Evolutionary conservation across 2,797 vertebrate species (phyloP).

Genomic region (Melanogrammus aeglefinus): DNA sequence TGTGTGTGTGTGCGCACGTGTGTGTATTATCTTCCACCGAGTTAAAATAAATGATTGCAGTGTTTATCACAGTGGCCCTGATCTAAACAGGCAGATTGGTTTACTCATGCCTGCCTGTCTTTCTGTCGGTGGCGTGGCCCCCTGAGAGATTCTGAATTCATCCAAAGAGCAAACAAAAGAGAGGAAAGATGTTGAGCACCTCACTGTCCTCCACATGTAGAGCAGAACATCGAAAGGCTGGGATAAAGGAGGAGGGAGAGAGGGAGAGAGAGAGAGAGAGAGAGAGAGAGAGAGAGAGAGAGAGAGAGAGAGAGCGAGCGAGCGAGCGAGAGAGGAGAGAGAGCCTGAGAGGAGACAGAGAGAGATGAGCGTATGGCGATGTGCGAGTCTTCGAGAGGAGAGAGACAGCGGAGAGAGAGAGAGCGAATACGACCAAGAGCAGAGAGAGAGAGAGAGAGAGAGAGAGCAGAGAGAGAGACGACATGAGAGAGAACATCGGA

Average conservation of each 20-base stretch:
- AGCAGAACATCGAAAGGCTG: not conserved
- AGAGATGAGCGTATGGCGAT: too few species aligned
- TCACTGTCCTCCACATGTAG: not conserved
- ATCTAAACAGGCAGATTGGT: conserved; percentile 27
- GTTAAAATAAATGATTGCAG: conserved; percentile 21
- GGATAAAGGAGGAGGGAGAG: not conserved
- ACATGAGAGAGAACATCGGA: not conserved
- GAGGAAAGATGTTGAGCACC: conserved; percentile 8
- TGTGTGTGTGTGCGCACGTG: conserved; percentile 10
- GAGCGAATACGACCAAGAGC: too few species aligned
- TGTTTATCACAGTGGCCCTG: conserved; percentile 22
- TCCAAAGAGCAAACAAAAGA: conserved; percentile 15
- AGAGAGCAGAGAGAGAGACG: not conserved
- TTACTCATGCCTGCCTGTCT: conserved; percentile 24
- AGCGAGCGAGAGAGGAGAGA: not conserved
- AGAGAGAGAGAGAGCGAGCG: not conserved
- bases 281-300: not conserved
- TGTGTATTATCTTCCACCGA: not conserved
- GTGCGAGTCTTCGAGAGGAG: too few species aligned
- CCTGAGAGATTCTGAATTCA: conserved; percentile 29
- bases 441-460: not conserved
- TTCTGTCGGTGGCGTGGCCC: conserved; percentile 10
- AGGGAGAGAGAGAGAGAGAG: not conserved
- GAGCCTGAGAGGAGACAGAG: too few species aligned
- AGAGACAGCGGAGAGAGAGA: not conserved